Evolutionary conservation across 2,888 invertebrate genomes (phyloP).

Genomic region (Escarpia spicata): DNA sequence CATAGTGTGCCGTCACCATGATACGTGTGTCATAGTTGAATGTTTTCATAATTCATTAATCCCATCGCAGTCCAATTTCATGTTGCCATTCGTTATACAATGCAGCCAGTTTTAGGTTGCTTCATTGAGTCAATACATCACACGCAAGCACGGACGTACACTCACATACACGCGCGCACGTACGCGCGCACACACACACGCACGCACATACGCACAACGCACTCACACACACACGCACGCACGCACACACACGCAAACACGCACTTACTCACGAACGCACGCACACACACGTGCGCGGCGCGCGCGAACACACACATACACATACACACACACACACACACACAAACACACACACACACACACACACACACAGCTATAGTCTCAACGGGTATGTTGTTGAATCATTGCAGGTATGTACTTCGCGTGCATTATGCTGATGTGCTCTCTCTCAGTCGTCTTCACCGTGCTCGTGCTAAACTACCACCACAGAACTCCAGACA

Average conservation of each 20-base stretch:
- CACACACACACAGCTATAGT: not conserved
- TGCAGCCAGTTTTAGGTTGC: not conserved
- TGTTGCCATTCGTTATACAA: not conserved
- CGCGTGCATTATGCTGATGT: constrained; percentile 99
- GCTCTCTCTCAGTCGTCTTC: constrained; percentile 96
- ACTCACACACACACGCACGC: not conserved
- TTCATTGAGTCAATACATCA: not conserved
- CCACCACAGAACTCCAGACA: constrained; percentile 95
- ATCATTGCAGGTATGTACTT: constrained; percentile 89
- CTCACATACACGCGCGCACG: not conserved
- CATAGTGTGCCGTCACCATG: not conserved
- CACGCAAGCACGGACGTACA: not conserved
- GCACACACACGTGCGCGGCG: not conserved
- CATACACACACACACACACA: not conserved
- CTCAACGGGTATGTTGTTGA: not conserved
- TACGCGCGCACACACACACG: not conserved
- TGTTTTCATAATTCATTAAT: not conserved
- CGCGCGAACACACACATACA: not conserved
- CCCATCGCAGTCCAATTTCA: not conserved
- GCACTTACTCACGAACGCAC: no score
- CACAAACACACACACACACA: not conserved
- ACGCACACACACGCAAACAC: not conserved
- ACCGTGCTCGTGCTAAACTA: constrained; percentile 97
- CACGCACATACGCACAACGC: not conserved
- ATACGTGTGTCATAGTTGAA: not conserved